phyloP scores from a whole-genome alignment of 1,140 invertebrate genomes.

The Drosophila watanabei region DNA sequence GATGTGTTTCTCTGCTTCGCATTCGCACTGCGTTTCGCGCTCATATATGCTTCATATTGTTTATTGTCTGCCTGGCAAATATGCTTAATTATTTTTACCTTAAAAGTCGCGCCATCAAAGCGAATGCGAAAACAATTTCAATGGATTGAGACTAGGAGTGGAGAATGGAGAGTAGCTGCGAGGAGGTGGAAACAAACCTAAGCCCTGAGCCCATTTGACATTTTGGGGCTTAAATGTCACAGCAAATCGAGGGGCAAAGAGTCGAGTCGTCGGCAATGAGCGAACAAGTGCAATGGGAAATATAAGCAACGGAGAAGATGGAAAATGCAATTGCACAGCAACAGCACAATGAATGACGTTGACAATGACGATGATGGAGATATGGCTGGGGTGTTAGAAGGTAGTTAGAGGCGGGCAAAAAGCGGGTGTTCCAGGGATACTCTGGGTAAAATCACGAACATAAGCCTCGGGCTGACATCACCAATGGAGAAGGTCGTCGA shows the following conservation, averaged over 20 bases:
- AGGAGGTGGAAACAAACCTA: constrained; percentile 40
- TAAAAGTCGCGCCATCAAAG: constrained; percentile 81
- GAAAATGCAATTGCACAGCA: constrained; percentile 48
- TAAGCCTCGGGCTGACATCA: constrained; percentile 44
- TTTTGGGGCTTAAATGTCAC: constrained; percentile 80
- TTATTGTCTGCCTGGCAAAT: constrained; percentile 69
- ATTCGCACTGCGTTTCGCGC: constrained; percentile 57
- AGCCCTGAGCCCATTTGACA: constrained; percentile 81
- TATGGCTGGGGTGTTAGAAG: constrained; percentile 25
- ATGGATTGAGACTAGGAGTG: constrained; percentile 17
- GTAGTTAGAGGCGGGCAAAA: background rate
- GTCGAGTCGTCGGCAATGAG: constrained; percentile 15
- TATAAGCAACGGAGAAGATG: constrained; percentile 29
- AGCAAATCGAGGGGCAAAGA: constrained; percentile 45
- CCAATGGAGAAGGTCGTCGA: constrained; percentile 40
- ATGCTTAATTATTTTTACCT: constrained; percentile 84
- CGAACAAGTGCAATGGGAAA: constrained; percentile 66
- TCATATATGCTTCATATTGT: constrained; percentile 62
- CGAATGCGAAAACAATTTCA: constrained; percentile 78
- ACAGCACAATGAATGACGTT: constrained; percentile 57
- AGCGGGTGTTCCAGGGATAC: constrained; percentile 18
- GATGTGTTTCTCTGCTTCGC: constrained; percentile 37
- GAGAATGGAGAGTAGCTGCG: background rate
- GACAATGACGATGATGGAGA: constrained; percentile 65
- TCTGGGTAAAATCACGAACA: constrained; percentile 47